A percentile compares a stretch with the other conserved stretches of the same genome.
Conservation (phyloP, 2,113 vertebrate species). For the Eublepharis macularius region DNA sequence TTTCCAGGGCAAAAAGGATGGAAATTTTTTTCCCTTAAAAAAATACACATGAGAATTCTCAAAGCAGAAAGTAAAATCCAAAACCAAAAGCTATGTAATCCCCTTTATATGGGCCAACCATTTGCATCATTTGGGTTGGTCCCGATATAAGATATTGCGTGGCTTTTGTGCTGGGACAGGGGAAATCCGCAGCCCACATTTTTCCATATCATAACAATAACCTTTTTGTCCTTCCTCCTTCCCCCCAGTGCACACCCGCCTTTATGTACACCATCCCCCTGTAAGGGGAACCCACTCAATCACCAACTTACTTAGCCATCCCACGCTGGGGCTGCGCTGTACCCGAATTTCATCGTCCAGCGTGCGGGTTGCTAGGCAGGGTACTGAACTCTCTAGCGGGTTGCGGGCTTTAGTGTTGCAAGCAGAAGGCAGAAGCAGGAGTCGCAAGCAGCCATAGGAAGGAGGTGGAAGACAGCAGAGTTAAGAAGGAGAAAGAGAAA, state of each 20-base stretch:
- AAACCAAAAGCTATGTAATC: too few relatives aligned
- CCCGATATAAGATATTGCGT: too few relatives aligned
- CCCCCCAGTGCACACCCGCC: neutral
- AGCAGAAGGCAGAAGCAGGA: slow-evolving; percentile 70
- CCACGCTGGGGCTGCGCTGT: slow-evolving; percentile 89
- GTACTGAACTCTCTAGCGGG: slow-evolving; percentile 92
- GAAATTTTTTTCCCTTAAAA: neutral
- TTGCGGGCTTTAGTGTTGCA: slow-evolving; percentile 85
- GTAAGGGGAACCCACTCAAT: neutral
- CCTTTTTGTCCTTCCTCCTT: too few relatives aligned
- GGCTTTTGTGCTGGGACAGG: too few relatives aligned
- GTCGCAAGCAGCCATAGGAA: slow-evolving; percentile 62
- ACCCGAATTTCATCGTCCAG: slow-evolving; percentile 84
- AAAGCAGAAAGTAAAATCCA: too few relatives aligned
- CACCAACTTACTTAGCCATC: slow-evolving; percentile 96
- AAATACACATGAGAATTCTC: neutral
- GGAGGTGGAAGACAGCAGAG: slow-evolving; percentile 69
- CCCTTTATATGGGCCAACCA: too few relatives aligned
- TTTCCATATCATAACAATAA: neutral
- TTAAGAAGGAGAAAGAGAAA: slow-evolving; percentile 62
- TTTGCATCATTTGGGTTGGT: too few relatives aligned
- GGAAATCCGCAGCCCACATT: neutral
- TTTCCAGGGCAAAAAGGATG: too few relatives aligned
- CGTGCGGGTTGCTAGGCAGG: slow-evolving; percentile 88
- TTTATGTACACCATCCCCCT: neutral